These are phyloP conservation scores for Ptilodon capucinus DNA, from an alignment of 2,888 invertebrate genomes.

Conservation along the genomic window DNA sequence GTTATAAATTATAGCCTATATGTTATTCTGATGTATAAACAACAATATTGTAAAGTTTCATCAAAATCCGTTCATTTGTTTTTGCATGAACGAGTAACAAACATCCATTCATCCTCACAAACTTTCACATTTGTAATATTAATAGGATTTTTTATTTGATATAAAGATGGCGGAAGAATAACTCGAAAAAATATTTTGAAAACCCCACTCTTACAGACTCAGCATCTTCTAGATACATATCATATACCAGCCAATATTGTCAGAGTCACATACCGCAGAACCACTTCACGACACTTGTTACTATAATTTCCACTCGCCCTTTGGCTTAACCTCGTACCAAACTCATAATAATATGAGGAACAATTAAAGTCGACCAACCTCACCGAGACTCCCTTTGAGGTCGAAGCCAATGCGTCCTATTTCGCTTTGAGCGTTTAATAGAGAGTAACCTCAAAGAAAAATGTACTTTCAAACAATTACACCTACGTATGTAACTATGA, in stretches of 20 bases:
- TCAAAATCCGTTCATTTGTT: too few species aligned
- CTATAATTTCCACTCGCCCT: constrained; percentile 45
- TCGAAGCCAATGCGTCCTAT: constrained; percentile 72
- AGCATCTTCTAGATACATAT: background rate
- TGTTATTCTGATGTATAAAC: too few species aligned
- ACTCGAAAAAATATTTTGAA: too few species aligned
- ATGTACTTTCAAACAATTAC: constrained; percentile 81
- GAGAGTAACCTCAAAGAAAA: constrained; percentile 83
- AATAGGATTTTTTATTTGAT: too few species aligned
- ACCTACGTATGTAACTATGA: constrained; percentile 77
- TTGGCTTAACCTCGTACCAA: constrained; percentile 59
- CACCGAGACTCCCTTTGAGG: constrained; percentile 73
- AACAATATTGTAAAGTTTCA: too few species aligned
- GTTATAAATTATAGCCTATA: too few species aligned
- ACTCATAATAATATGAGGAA: constrained; percentile 79
- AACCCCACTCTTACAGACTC: too few species aligned
- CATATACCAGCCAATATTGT: background rate
- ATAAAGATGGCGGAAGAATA: too few species aligned
- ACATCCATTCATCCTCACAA: too few species aligned
- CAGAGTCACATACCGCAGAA: background rate
- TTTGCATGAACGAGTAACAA: too few species aligned
- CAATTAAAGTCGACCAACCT: constrained; percentile 73
- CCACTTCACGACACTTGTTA: constrained; percentile 12
- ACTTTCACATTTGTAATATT: too few species aligned
- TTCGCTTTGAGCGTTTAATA: constrained; percentile 78